phyloP scores from a whole-genome alignment of 1,140 invertebrate genomes.

The Phocides pigmalion region DNA sequence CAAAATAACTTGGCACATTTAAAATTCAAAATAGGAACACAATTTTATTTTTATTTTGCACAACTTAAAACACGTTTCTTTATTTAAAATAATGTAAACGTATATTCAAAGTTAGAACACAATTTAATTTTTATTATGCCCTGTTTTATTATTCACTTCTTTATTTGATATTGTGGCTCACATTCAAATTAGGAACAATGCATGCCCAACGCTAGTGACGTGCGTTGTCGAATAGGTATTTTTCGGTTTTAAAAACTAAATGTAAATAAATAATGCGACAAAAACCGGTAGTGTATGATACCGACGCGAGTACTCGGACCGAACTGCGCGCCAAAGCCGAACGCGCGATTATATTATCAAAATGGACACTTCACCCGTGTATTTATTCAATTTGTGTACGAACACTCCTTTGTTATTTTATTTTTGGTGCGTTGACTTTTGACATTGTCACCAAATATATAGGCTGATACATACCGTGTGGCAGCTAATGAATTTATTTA shows the following conservation, averaged over 20 bases:
- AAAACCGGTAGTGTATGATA: constrained; percentile 6
- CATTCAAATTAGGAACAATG: constrained; percentile 11
- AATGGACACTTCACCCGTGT: constrained; percentile 50
- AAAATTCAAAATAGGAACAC: constrained; percentile 11
- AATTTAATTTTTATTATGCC: too few species aligned
- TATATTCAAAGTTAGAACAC: too few species aligned
- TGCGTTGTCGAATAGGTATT: not conserved
- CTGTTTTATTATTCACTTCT: too few species aligned
- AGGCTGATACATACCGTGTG: constrained; percentile 15
- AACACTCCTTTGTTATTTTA: constrained; percentile 58
- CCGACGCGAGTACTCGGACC: constrained; percentile 19
- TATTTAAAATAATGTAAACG: too few species aligned
- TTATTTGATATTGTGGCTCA: too few species aligned
- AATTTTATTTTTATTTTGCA: too few species aligned
- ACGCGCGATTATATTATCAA: constrained; percentile 48
- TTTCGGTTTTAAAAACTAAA: constrained; percentile 4
- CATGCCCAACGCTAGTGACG: not conserved
- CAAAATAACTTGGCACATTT: not conserved
- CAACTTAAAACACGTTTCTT: too few species aligned
- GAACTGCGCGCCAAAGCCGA: constrained; percentile 49
- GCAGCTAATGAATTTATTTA: not conserved
- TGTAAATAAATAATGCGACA: constrained; percentile 12
- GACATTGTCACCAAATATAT: constrained; percentile 42
- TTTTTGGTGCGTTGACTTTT: constrained; percentile 63
- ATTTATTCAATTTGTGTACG: constrained; percentile 55